Conservation (phyloP, 2,797 vertebrate species). For the Parauchenoglanis punctatus region DNA sequence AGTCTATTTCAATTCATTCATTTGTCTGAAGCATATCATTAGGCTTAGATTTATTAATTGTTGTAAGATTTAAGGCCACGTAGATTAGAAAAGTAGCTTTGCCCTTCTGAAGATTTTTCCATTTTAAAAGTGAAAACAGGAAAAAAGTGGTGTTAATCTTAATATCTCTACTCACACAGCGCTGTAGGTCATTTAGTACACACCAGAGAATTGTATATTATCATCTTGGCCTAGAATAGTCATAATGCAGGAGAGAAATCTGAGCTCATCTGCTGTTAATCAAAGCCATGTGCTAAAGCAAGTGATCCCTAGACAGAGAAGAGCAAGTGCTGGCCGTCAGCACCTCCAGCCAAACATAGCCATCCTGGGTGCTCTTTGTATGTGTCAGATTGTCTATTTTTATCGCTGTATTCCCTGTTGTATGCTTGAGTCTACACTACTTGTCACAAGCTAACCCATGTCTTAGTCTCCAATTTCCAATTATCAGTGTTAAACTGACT, state of each 20-base stretch:
- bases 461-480: constrained; percentile 56
- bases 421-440: constrained; percentile 41
- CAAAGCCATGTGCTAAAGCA: constrained; percentile 38
- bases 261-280: constrained; percentile 45
- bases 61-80: neutral
- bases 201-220: constrained; percentile 16
- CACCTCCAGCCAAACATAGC: constrained; percentile 48
- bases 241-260: constrained; percentile 42
- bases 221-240: constrained; percentile 27
- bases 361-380: constrained; percentile 33
- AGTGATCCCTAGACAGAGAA: constrained; percentile 25
- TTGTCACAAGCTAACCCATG: constrained; percentile 51
- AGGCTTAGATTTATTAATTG: neutral
- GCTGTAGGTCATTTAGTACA: constrained; percentile 25
- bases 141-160: constrained; percentile 16
- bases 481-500: constrained; percentile 61
- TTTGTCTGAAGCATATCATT: neutral
- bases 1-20: neutral
- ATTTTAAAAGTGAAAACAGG: constrained; percentile 15
- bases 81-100: constrained; percentile 21
- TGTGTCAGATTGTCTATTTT: constrained; percentile 58
- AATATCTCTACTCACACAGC: constrained; percentile 19
- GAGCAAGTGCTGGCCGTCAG: constrained; percentile 49
- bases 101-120: constrained; percentile 15
- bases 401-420: constrained; percentile 47